phyloP scores from a whole-genome alignment of 2,113 vertebrate genomes.

The Hipposideros armiger region DNA sequence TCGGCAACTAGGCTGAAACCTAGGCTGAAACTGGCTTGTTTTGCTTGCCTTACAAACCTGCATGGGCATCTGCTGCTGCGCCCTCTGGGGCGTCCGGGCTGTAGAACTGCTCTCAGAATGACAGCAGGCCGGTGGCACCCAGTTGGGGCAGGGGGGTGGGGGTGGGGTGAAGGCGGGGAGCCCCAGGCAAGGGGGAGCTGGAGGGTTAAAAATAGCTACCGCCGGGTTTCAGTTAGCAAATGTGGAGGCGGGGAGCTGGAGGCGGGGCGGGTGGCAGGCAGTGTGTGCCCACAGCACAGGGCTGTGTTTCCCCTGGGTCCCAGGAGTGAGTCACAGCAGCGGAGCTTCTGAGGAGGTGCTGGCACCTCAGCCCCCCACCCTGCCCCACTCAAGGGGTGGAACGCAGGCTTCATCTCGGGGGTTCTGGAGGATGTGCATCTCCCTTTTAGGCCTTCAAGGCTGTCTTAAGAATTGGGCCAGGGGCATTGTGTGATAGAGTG shows the following conservation, averaged over 20 bases:
- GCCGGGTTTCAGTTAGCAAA: constrained; percentile 85
- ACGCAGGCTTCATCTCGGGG: neutral
- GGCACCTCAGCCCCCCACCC: constrained; percentile 16
- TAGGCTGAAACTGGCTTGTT: constrained; percentile 73
- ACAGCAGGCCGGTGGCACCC: constrained; percentile 79
- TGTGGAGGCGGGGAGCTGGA: constrained; percentile 83
- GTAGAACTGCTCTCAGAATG: constrained; percentile 80
- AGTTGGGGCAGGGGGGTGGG: constrained; percentile 57
- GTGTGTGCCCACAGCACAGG: constrained; percentile 67
- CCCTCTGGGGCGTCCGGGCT: constrained; percentile 70
- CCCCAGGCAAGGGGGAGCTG: constrained; percentile 80
- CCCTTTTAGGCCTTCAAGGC: neutral
- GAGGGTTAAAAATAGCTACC: constrained; percentile 84
- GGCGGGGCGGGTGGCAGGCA: constrained; percentile 74
- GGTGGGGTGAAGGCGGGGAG: constrained; percentile 76
- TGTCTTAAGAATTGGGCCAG: neutral
- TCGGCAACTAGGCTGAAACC: constrained; percentile 63
- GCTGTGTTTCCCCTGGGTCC: constrained; percentile 80
- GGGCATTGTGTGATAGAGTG: neutral
- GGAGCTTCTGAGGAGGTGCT: constrained; percentile 60
- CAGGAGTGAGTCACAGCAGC: constrained; percentile 75
- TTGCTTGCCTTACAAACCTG: constrained; percentile 74
- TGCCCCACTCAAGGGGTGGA: neutral
- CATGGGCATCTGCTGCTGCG: constrained; percentile 74
- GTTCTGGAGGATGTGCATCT: neutral